Evolutionary conservation across 2,888 invertebrate genomes (phyloP).

Genomic region (Heterodera filipjevi): DNA sequence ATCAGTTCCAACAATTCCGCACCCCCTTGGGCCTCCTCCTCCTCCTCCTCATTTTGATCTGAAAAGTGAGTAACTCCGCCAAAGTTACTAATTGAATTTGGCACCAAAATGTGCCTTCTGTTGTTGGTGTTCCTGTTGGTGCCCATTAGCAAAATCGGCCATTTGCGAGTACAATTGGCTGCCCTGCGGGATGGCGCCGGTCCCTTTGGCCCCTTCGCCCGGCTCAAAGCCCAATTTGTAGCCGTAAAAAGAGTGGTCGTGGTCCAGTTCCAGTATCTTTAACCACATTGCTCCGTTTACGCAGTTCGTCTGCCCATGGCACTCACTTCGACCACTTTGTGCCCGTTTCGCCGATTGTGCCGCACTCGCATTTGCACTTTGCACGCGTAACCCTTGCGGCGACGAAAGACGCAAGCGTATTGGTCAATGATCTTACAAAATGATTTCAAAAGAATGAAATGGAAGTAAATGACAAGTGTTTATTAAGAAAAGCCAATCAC

Average conservation of each 20-base stretch:
- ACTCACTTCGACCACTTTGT: conserved; percentile 25
- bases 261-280: conserved; percentile 13
- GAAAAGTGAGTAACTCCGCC: not conserved
- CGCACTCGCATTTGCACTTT: conserved; percentile 28
- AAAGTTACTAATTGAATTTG: not conserved
- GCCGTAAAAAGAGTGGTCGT: conserved; percentile 21
- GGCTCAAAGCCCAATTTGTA: not conserved
- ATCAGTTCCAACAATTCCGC: not conserved
- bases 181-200: not conserved
- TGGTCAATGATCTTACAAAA: conserved; percentile 20
- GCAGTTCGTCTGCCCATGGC: not conserved
- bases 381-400: conserved; percentile 22
- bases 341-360: conserved; percentile 22
- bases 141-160: not conserved
- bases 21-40: not conserved
- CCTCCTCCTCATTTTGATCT: not conserved
- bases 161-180: not conserved
- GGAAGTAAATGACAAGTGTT: too few species aligned
- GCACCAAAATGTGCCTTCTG: not conserved
- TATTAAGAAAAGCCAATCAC: not conserved
- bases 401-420: conserved; percentile 18
- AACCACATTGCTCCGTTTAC: not conserved
- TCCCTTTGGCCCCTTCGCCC: not conserved
- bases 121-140: not conserved
- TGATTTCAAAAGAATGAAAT: not conserved